Evolutionary conservation across 2,113 vertebrate species (phyloP), one percentile per base, ranked within the genome.

Genomic region (Alectura lathami): DNA sequence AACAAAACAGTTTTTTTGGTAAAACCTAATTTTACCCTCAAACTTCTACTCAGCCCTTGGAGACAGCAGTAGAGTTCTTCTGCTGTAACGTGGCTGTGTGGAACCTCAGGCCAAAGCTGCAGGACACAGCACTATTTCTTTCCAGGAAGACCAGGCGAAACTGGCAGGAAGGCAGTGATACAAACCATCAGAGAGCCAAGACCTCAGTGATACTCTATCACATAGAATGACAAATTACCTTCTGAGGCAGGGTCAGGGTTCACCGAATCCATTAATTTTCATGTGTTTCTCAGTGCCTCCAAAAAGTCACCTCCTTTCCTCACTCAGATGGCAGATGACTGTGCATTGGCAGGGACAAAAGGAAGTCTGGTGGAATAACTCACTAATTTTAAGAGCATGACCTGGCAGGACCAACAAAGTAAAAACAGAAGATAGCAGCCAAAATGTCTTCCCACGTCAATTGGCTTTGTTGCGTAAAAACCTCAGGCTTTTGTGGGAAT

Each of bases 331-430:
- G 63, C 54, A 73, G 63, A 66, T 83, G 57, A 32, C 17, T 43
- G 9, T 73, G 51, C 34, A 75, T 42, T 83, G 57, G 13, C 67
- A 88, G 59, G 43, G 43, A 64, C 17, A 56, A 75, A 85, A 88
- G 7, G 21, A 90, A 62, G 85, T 93, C 30, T 83, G n/a, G 64
- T 95, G 59, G 90, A 94, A 92, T 73, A 76, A 62, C 21, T 89
- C 51, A 24, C 48, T 76, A 14, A 86, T 85, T 79, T 90, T 68
- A 68, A 88, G 75, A 80, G 48, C 79, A n/a, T 90, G 59, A 90
- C 48, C 30, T 86, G 57, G 53, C 13, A 88, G 67, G 13, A 23
- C 32, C 2, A 4, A 40, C 57, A 56, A 86, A 51, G 17, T 73
- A 38, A 76, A 88, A 80, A 11, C 57, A 53, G 45, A 21, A 83